Conservation (phyloP, 2,113 vertebrate genomes). For the Nothocercus julius region DNA sequence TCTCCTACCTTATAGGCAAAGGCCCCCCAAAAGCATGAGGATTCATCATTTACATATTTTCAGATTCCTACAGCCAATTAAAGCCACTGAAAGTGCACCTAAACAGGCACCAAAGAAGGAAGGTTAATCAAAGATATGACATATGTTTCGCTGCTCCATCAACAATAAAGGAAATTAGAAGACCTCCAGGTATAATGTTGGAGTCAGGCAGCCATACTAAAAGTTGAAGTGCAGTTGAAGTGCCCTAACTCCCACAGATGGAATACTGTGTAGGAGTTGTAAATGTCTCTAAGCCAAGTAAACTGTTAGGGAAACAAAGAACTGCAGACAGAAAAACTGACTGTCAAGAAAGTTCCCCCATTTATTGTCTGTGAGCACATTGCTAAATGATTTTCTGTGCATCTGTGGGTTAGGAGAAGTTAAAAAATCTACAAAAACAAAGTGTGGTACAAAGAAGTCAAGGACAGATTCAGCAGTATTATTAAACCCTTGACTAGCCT, state of each 20-base stretch:
- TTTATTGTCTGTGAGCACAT: not conserved
- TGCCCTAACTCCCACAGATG: not conserved
- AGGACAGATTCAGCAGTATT: not conserved
- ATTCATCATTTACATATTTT: not conserved
- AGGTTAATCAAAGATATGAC: not conserved
- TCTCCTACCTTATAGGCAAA: not conserved
- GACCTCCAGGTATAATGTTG: not conserved
- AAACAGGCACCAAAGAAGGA: not conserved
- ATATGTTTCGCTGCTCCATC: not conserved
- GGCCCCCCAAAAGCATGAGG: rapidly evolving
- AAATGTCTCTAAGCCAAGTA: not conserved
- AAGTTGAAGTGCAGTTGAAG: not conserved
- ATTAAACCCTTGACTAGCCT: not conserved
- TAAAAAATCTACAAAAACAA: not conserved
- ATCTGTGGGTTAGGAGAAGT: not conserved
- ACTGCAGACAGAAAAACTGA: not conserved
- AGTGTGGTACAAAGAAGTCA: not conserved
- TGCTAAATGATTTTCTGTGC: not conserved
- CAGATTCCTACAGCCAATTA: not conserved
- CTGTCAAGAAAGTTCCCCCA: not conserved
- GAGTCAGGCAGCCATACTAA: not conserved
- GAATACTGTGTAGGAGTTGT: not conserved
- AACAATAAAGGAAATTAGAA: not conserved
- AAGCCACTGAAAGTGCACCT: not conserved
- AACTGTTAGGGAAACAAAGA: not conserved